Conservation (phyloP, 2,888 invertebrate genomes). For the Lycia hirtaria region DNA sequence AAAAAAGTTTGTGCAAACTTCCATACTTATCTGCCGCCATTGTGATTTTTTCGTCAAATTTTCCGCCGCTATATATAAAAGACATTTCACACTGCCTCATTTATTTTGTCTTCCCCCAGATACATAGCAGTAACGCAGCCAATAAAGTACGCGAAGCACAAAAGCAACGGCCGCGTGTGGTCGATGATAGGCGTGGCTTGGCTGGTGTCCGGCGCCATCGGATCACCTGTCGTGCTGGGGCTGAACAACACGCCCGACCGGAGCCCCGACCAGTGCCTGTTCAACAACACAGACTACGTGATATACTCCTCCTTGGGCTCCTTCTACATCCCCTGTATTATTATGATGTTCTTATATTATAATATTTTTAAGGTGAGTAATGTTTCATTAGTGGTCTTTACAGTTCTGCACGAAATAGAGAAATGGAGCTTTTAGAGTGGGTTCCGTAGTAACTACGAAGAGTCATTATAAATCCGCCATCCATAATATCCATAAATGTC, state of each 20-base stretch:
- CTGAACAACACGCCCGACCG: slow-evolving; percentile 96
- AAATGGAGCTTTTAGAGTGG: neutral
- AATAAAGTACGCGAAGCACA: slow-evolving; percentile 99
- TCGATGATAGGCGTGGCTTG: slow-evolving; percentile 97
- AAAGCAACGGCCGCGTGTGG: slow-evolving; percentile 97
- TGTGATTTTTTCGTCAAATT: too few relatives aligned
- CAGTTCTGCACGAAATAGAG: neutral
- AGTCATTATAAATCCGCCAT: too few relatives aligned
- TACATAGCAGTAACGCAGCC: slow-evolving; percentile 99
- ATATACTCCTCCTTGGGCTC: slow-evolving; percentile 98
- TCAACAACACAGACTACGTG: slow-evolving; percentile 99
- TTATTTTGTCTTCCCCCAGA: slow-evolving; percentile 83
- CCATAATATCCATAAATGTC: too few relatives aligned
- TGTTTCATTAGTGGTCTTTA: neutral
- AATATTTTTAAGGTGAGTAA: slow-evolving; percentile 96
- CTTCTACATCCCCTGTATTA: slow-evolving; percentile 99
- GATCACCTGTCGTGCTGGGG: slow-evolving; percentile 97
- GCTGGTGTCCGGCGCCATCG: slow-evolving; percentile 96
- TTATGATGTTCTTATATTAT: slow-evolving; percentile 99
- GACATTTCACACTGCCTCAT: neutral
- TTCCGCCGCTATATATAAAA: too few relatives aligned
- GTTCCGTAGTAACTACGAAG: too few relatives aligned
- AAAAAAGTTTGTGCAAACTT: too few relatives aligned
- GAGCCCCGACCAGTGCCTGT: slow-evolving; percentile 93
- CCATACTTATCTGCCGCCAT: too few relatives aligned